Evolutionary conservation across 23 tunicate genomes (phyloP).

Genomic region (Trididemnum clinides): DNA sequence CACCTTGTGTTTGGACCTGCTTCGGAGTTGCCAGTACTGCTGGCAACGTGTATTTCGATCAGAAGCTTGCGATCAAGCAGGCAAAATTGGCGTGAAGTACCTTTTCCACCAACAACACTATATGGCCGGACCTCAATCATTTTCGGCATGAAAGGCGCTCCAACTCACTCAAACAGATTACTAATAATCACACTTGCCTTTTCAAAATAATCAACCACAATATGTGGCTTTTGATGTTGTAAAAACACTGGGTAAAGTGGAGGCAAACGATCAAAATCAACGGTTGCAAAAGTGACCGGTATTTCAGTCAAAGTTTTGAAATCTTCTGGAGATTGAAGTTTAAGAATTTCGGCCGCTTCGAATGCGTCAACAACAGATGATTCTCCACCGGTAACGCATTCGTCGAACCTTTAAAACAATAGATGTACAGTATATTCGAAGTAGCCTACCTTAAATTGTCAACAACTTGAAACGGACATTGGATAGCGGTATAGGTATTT

Average conservation of each 20-base stretch:
- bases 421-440: not conserved
- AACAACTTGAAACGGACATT: too few relatives aligned
- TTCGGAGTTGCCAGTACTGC: too few relatives aligned
- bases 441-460: not conserved
- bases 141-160: too few relatives aligned
- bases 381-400: constrained; percentile 47
- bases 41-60: too few relatives aligned
- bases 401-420: constrained; percentile 36
- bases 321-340: constrained; percentile 29
- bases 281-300: constrained; percentile 18
- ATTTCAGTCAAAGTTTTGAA: constrained; percentile 31
- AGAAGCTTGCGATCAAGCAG: not conserved
- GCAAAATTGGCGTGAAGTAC: not conserved
- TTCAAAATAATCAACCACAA: constrained; percentile 66
- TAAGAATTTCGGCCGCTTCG: constrained; percentile 39
- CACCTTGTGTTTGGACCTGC: too few relatives aligned
- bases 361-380: constrained; percentile 23
- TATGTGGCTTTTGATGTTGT: constrained; percentile 23
- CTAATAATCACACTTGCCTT: constrained; percentile 22
- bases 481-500: too few relatives aligned
- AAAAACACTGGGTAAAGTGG: constrained; percentile 9
- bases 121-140: too few relatives aligned
- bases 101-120: not conserved
- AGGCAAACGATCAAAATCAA: not conserved
- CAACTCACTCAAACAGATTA: too few relatives aligned